Percentiles rank a stretch among this genome's conserved stretches.
phyloP scores from a whole-genome alignment of 2,797 vertebrate species.

The Oceanodroma leucorhoa region DNA sequence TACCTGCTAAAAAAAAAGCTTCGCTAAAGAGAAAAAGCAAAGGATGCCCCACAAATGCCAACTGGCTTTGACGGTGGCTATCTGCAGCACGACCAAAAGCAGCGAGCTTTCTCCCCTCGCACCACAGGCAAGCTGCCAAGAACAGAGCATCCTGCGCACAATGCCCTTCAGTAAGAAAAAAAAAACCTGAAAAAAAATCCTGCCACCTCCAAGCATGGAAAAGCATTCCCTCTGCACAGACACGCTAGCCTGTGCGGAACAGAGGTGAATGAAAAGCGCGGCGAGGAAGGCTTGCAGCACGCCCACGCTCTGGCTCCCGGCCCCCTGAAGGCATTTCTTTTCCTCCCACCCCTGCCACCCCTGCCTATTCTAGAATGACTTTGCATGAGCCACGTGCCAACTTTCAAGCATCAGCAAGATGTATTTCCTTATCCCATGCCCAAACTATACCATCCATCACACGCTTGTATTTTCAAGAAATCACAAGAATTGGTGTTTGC shows the following conservation, averaged over 20 bases:
- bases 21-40: not conserved
- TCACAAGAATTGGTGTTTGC: not conserved
- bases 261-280: not conserved
- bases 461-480: not conserved
- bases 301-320: not conserved
- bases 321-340: not conserved
- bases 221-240: not conserved
- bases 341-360: not conserved
- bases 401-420: not conserved
- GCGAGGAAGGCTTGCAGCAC: not conserved
- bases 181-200: not conserved
- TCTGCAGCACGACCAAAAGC: not conserved
- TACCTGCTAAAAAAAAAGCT: not conserved
- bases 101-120: not conserved
- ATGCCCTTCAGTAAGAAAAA: not conserved
- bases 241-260: not conserved
- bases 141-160: not conserved
- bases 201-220: not conserved
- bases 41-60: not conserved
- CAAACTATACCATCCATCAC: not conserved
- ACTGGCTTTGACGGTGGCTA: not conserved
- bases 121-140: not conserved
- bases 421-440: not conserved
- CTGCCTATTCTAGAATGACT: constrained; percentile 3
- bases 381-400: not conserved